These are phyloP conservation scores for Cuniculus paca DNA, from an alignment of 2,797 vertebrate species.

Conservation along the genomic window DNA sequence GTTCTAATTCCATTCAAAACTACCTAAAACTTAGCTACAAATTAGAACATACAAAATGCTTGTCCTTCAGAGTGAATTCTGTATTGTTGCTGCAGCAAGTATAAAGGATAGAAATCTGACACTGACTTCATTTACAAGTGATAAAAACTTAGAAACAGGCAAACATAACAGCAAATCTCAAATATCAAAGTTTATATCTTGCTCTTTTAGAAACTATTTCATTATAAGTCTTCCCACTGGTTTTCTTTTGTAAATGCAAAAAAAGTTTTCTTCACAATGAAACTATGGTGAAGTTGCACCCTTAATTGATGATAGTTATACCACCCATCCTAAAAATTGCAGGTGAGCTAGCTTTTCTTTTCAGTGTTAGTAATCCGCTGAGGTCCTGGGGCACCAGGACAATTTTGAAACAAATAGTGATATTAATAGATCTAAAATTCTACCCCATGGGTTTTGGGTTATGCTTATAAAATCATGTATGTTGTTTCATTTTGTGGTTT, in stretches of 20 bases:
- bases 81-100: neutral
- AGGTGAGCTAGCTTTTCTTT: neutral
- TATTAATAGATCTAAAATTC: conserved; percentile 41
- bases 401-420: conserved; percentile 35
- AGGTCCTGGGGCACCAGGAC: neutral
- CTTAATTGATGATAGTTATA: neutral
- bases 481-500: neutral
- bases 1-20: conserved; percentile 83
- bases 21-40: conserved; percentile 75
- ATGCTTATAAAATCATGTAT: neutral
- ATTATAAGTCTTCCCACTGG: neutral
- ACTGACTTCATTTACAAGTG: conserved; percentile 39
- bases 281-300: neutral
- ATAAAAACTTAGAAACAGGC: conserved; percentile 17
- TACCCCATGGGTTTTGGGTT: conserved; percentile 16
- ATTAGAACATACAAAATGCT: conserved; percentile 73
- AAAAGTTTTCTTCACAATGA: conserved; percentile 20
- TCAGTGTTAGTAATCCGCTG: neutral
- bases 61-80: conserved; percentile 62
- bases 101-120: neutral
- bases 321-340: neutral
- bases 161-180: neutral
- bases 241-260: conserved; percentile 24
- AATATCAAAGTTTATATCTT: conserved; percentile 44
- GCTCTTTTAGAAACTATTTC: conserved; percentile 36